These are phyloP conservation scores for Tachysurus fulvidraco DNA, from an alignment of 2,113 vertebrate genomes.

Conservation along the genomic window DNA sequence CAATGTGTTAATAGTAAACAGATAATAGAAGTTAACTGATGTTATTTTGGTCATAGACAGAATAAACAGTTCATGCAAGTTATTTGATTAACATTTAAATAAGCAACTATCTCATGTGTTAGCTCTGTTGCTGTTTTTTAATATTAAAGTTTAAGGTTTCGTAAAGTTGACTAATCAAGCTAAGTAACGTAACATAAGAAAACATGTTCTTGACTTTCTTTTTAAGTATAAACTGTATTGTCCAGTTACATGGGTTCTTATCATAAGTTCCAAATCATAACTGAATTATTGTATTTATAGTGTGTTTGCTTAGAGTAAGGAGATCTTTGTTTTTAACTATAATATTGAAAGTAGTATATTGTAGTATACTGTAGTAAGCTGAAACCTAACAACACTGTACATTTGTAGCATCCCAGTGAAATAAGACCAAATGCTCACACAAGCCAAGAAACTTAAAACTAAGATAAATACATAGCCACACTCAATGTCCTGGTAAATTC, in stretches of 20 bases:
- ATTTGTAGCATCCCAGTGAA: not conserved
- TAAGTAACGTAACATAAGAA: not conserved
- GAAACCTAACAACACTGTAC: not conserved
- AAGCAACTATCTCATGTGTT: not conserved
- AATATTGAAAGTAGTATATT: not conserved
- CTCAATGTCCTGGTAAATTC: not conserved
- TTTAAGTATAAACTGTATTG: not conserved
- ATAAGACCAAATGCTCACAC: not conserved
- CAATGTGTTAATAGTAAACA: not conserved
- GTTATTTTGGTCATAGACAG: not conserved
- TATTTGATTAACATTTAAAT: not conserved
- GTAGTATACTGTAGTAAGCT: not conserved
- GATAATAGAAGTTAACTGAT: not conserved
- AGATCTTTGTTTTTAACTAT: not conserved
- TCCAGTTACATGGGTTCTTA: not conserved
- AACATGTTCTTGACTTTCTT: not conserved
- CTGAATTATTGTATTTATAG: not conserved
- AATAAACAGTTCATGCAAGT: not conserved
- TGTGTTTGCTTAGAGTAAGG: not conserved
- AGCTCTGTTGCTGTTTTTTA: not conserved
- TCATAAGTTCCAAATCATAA: not conserved
- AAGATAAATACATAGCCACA: not conserved
- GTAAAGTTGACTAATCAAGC: not conserved
- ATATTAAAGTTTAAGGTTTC: not conserved
- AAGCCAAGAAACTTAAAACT: not conserved